Evolutionary conservation across 1,140 invertebrate genomes (phyloP).

Genomic region (Coenobita brevimanus): DNA sequence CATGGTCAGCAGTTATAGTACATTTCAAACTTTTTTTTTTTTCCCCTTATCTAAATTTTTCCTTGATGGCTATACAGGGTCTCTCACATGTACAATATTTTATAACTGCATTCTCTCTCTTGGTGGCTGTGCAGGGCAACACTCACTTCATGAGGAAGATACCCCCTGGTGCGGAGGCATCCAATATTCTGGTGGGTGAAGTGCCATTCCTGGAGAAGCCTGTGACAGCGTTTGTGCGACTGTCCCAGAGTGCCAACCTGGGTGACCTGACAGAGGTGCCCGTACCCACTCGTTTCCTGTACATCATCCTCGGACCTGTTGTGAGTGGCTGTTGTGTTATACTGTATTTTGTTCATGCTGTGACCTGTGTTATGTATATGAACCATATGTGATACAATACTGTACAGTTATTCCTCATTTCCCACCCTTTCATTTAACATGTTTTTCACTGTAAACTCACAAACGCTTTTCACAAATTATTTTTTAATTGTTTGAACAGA

Average conservation of each 20-base stretch:
- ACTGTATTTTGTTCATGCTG: too few species aligned
- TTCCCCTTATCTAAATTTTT: too few species aligned
- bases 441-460: too few species aligned
- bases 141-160: conserved; percentile 97
- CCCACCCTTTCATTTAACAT: too few species aligned
- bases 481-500: not conserved
- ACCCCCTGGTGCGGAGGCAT: conserved; percentile 95
- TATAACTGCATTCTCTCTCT: too few species aligned
- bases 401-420: too few species aligned
- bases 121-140: conserved; percentile 80
- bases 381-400: too few species aligned
- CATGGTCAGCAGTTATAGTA: too few species aligned
- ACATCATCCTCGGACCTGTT: conserved; percentile 92
- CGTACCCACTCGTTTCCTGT: conserved; percentile 96
- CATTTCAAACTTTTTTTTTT: too few species aligned
- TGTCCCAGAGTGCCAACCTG: conserved; percentile 90
- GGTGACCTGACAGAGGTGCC: conserved; percentile 98
- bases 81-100: too few species aligned
- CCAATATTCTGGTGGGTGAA: conserved; percentile 98
- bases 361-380: not conserved
- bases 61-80: too few species aligned
- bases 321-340: conserved; percentile 75
- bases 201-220: conserved; percentile 95
- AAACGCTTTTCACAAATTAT: too few species aligned
- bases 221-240: conserved; percentile 92